Evolutionary conservation across 2,888 invertebrate species (phyloP), one percentile per base, ranked within the genome.

Genomic region (Ptychoptera contaminata): DNA sequence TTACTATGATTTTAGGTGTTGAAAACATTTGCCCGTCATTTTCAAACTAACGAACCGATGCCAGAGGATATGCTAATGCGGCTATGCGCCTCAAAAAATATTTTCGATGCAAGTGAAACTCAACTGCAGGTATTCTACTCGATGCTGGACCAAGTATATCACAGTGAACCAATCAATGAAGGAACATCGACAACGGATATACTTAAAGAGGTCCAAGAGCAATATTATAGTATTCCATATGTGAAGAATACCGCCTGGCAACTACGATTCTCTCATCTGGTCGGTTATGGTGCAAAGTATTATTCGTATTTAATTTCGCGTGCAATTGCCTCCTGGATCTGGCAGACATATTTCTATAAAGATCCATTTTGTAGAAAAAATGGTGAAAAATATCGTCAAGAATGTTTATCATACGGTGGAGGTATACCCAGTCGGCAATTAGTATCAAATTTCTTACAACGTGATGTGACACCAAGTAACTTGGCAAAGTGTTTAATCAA

Each of bases 201-300:
- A 8, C 65, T 94, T 38, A 75, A 76, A 23, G 68, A 78, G 44
- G 76, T 84, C 10, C 94, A 94, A 62, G 72, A 73, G 31, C 72
- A 79, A 53, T 93, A 90, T 65, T 92, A 91, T 56, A 79, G 82
- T 11, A 65, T 96, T 42, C 87, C 91, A 0, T 84, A 91, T 58
- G 83, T 94, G 1, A 72, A 79, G 46, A 78, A 90, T 57, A 94
- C 96, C 47, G 91, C 93, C 1, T 96, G 93, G 93, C 94, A 96
- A 58, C 73, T 91, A 55, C 73, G 96, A 47, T 98, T 98, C 69
- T 86, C 91, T 49, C 98, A 98, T 67, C 70, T 98, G 44, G 87
- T 96, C 5, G 94, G 96, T 2, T 99, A 99, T 65, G 98, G 98
- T 35, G 96, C 96, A 0, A 96, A 94, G 65, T 98, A 98, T 68